These are phyloP conservation scores for Acleris emargana DNA, from an alignment of 2,888 invertebrate species.

Conservation along the genomic window DNA sequence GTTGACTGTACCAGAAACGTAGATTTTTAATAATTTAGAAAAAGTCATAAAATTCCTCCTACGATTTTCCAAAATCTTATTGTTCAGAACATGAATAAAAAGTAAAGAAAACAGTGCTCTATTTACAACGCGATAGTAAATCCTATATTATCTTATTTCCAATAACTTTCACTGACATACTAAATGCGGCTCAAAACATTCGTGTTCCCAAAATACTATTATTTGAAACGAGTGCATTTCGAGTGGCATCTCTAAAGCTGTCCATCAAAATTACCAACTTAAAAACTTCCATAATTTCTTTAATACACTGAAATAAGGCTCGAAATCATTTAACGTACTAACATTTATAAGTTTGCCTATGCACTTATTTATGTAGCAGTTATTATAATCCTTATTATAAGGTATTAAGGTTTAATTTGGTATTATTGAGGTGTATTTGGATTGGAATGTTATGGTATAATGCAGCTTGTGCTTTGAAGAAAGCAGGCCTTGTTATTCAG, in stretches of 20 bases:
- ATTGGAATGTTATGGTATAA: slow-evolving; percentile 47
- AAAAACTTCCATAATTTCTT: neutral
- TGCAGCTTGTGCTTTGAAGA: slow-evolving; percentile 67
- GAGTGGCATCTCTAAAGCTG: slow-evolving; percentile 44
- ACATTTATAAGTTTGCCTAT: neutral
- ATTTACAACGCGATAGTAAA: too few species aligned
- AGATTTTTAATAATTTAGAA: too few species aligned
- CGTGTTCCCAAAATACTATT: slow-evolving; percentile 33
- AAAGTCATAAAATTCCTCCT: too few species aligned
- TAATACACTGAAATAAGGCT: neutral
- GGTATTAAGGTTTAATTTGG: slow-evolving; percentile 30
- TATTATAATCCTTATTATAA: slow-evolving; percentile 20
- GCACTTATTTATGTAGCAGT: slow-evolving; percentile 10
- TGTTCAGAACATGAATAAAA: too few species aligned
- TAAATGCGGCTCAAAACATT: slow-evolving; percentile 10
- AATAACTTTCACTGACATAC: slow-evolving; percentile 13
- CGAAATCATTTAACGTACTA: neutral
- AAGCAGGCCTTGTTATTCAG: slow-evolving; percentile 74
- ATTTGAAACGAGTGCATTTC: slow-evolving; percentile 47
- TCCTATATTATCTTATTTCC: too few species aligned
- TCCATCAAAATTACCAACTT: slow-evolving; percentile 12
- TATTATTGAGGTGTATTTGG: slow-evolving; percentile 17
- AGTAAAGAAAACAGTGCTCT: too few species aligned
- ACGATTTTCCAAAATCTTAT: too few species aligned
- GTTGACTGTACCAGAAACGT: too few species aligned